Evolutionary conservation across 2,113 vertebrate genomes (phyloP), one percentile per base, ranked within the genome.

Genomic region (Vanacampus margaritifer): DNA sequence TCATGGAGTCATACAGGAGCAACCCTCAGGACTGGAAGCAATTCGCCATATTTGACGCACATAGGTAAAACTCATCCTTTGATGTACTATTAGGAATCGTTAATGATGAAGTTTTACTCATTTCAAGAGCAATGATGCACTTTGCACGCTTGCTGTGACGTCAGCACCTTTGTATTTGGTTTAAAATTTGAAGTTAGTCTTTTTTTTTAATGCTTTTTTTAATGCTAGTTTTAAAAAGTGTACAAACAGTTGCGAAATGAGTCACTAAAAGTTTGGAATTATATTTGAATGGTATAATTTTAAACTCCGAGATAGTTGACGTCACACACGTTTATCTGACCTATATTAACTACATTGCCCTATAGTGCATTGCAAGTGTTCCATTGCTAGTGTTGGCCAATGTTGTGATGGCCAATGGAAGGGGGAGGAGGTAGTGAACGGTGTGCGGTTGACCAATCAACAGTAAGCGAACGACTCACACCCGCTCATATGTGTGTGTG

Each of bases 1-100:
- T 97, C 43, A 89, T 98, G 94, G 95, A 98, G 79, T 90, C 95
- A 0, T 98, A 98, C 67, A 89, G 94, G 71, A 97, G 94, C 84
- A 91, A 94, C 1, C 93, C 94, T 0, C 86, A 91, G 5, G 96
- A 98, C 32, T 98, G 96, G 96, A 85, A 70, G 68, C 79, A 85
- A 39, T 98, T 89, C 65, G 94, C 95, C 6, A 93, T 93, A 75
- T 96, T 95, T 83, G 95, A 98, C 79, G 90, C 94, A 65, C 95
- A 91, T 94, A 95, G 95, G 96, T 98, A 92, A 90, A 60, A 48
- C 1, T 60, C 5, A 39, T 21, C 21, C 11, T 14, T n/a, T 23
- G 23, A 6, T 3, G 8, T 57, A 6, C 1, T 62, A 1, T 5
- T 54, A 23, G 46, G 14, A 28, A 32, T 7, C 16, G 19, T 35